Evolutionary conservation across 2,797 vertebrate species (phyloP), one percentile per base, ranked within the genome.

Genomic region (Lutra lutra): DNA sequence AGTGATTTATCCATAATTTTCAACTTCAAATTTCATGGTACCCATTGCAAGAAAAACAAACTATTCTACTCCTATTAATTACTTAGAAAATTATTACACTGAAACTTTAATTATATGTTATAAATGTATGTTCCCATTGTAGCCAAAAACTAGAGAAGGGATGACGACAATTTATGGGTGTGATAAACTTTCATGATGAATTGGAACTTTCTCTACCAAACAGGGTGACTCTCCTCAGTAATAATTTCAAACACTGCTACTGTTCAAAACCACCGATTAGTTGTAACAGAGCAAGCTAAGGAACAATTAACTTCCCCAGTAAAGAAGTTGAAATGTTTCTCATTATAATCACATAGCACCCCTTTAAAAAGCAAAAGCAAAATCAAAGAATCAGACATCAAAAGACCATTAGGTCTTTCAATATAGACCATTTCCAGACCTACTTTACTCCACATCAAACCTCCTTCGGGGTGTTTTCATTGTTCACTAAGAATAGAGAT

Each of bases 341-440:
- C 95, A 97, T 97, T 97, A 97, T 87, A 97, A 91, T 95, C 95
- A 95, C 96, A 97, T 91, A 98, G 92, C 94, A 97, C 97, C 96
- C 96, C 78, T 96, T 97, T 93, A 91, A 97, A 97, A 90, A 95
- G 82, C 92, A 97, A 96, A 94, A 60, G 86, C 60, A 40, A 97
- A 98, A 97, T 97, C 98, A 97, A 97, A 98, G 98, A 94, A 96
- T 97, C 97, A 96, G 96, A 98, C 97, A 98, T 98, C 96, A 98
- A 98, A 98, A 98, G 96, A 89, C 97, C 85, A 91, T 86, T 75
- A 97, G 97, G 96, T 98, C 96, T 94, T 93, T 85, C 68, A 51
- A 15, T 91, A 68, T 2, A 97, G 97, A 98, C 95, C 82, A 93
- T 86, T 97, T 97, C 98, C 97, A 98, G 97, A 97, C 96, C 92